These are phyloP conservation scores for Contarinia nasturtii DNA, from an alignment of 1,140 invertebrate genomes.

Conservation along the genomic window DNA sequence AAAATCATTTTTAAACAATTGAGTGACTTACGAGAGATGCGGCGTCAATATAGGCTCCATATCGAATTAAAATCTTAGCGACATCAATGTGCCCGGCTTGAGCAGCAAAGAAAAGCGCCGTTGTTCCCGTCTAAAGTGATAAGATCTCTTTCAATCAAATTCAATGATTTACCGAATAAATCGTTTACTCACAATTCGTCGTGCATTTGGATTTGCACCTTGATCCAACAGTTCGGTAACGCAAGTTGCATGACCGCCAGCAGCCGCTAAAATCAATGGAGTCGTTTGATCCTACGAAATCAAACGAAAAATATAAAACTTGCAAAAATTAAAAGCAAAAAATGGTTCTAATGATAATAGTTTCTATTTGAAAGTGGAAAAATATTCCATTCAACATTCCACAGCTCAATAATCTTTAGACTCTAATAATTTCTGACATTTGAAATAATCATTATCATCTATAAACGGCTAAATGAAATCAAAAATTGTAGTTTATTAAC, in stretches of 20 bases:
- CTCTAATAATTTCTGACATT: background rate
- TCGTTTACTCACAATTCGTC: constrained; percentile 31
- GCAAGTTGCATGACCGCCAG: constrained; percentile 72
- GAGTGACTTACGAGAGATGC: constrained; percentile 50
- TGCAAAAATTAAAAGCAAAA: too few relatives aligned
- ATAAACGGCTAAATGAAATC: background rate
- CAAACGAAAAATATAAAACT: background rate
- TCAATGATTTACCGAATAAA: background rate
- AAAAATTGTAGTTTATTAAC: too few relatives aligned
- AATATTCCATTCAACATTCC: background rate
- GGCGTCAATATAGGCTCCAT: constrained; percentile 57
- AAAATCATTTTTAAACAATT: background rate
- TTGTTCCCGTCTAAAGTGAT: constrained; percentile 69
- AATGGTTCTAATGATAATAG: too few relatives aligned
- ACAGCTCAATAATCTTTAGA: background rate
- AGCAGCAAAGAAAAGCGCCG: constrained; percentile 76
- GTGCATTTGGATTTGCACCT: constrained; percentile 66
- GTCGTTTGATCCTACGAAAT: constrained; percentile 73
- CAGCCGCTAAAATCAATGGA: constrained; percentile 72
- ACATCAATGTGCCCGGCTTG: constrained; percentile 78
- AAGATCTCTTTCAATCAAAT: background rate
- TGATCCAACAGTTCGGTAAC: constrained; percentile 71
- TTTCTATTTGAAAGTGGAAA: background rate
- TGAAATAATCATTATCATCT: background rate
- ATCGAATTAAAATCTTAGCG: constrained; percentile 50